Evolutionary conservation across 2,888 invertebrate species (phyloP), one percentile per base, ranked within the genome.

Genomic region (Ernsta delagoae): DNA sequence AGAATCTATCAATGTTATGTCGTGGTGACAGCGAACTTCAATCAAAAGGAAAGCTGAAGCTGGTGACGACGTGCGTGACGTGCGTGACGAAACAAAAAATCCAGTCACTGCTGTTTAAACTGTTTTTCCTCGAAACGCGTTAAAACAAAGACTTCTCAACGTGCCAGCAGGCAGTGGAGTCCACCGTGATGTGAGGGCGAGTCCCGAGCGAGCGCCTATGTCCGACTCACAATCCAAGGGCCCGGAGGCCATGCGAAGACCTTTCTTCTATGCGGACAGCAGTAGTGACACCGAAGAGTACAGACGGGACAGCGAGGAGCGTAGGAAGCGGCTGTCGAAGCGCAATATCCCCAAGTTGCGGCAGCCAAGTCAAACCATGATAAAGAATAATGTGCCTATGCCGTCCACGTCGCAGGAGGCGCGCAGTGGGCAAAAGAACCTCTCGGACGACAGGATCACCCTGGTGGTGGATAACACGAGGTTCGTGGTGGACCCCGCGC

Each of bases 381-480:
- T 92, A 70, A 79, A 78, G 12, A 16, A 87, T 56, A 78, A 84
- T 80, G 78, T 78, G 12, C 82, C 89, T 0, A 83, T 84, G 0
- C 89, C 92, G 0, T 91, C 92, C 0, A 91, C 92, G 3, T 90
- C 91, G 0, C 86, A 86, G 68, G 90, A 90, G 70, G 83, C 82
- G 0, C 83, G 87, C 24, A 90, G 87, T 68, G 85, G 85, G 0
- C 83, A 79, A 72, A 90, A 90, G 73, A 85, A 83, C 65, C 79
- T 88, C 31, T 94, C 94, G 67, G 96, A 97, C 67, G 98, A 98
- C 77, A 93, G 97, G 70, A 97, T 99, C 66, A 98, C 98, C 2
- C 94, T 99, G 62, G 96, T 99, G n/a, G 99, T 99, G 11, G 99
- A 99, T 83, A 98, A 98, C 80, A 99, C 99, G 0, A 94, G 98